Evolutionary conservation across 1,140 invertebrate genomes (phyloP).

Genomic region (Zeugodacus cucurbitae): DNA sequence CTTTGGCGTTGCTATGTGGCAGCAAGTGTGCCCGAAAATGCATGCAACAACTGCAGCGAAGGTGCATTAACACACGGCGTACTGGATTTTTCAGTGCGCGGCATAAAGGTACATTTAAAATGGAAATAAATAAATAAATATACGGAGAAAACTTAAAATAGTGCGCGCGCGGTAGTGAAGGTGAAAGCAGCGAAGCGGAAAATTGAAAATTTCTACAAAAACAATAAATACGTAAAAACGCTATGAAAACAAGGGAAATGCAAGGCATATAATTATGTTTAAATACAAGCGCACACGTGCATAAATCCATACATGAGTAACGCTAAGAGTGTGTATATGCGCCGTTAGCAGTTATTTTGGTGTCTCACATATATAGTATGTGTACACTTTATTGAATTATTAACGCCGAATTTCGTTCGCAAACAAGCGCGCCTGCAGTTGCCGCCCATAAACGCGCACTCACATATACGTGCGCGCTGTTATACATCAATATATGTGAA

Average conservation of each 20-base stretch:
- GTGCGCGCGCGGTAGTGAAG: neutral
- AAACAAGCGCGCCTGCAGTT: neutral
- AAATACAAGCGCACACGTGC: neutral
- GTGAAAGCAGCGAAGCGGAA: slow-evolving; percentile 15
- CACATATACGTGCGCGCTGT: neutral
- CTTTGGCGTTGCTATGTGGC: neutral
- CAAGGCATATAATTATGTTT: slow-evolving; percentile 23
- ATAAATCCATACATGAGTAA: neutral
- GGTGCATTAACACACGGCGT: neutral
- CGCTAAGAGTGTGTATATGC: neutral
- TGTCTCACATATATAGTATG: no score
- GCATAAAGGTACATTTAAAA: neutral
- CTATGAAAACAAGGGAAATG: neutral
- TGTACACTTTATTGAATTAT: slow-evolving; percentile 1
- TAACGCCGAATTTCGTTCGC: neutral
- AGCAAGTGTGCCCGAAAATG: neutral
- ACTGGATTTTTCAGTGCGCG: neutral
- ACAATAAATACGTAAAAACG: neutral
- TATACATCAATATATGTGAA: no score
- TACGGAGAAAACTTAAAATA: neutral
- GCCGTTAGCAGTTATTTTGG: neutral
- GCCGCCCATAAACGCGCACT: neutral
- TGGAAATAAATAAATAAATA: neutral
- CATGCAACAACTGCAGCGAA: neutral
- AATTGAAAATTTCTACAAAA: slow-evolving; percentile 10